phyloP scores from a whole-genome alignment of 2,113 vertebrate species.

The Paracanthobrama guichenoti region DNA sequence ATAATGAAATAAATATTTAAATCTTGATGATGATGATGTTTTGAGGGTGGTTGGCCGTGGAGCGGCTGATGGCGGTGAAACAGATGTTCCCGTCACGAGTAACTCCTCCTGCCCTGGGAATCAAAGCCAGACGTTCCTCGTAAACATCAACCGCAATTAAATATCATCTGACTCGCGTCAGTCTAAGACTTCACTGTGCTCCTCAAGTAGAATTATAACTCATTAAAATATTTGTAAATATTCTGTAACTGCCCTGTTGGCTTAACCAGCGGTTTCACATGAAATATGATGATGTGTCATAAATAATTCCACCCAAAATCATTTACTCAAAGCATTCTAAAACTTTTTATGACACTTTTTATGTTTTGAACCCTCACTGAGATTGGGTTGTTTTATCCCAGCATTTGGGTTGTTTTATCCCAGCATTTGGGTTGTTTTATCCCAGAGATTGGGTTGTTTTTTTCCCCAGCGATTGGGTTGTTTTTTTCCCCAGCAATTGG shows the following conservation, averaged over 20 bases:
- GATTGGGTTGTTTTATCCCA: too few species aligned
- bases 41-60: too few species aligned
- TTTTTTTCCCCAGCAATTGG: too few species aligned
- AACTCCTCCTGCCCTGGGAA: background rate
- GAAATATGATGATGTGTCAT: background rate
- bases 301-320: background rate
- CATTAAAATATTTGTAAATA: slow-evolving; percentile 11
- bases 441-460: too few species aligned
- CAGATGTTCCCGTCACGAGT: background rate
- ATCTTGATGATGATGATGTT: background rate
- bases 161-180: background rate
- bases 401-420: too few species aligned
- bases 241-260: background rate
- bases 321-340: background rate
- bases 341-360: background rate
- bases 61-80: background rate
- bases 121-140: background rate
- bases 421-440: too few species aligned
- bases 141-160: background rate
- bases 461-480: too few species aligned
- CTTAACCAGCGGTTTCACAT: background rate
- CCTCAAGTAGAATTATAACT: background rate
- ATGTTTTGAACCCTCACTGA: background rate
- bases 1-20: too few species aligned
- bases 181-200: background rate